A percentile compares a stretch with the other conserved stretches of the same genome.
phyloP scores from a whole-genome alignment of 2,113 vertebrate species.

The Shinisaurus crocodilurus region DNA sequence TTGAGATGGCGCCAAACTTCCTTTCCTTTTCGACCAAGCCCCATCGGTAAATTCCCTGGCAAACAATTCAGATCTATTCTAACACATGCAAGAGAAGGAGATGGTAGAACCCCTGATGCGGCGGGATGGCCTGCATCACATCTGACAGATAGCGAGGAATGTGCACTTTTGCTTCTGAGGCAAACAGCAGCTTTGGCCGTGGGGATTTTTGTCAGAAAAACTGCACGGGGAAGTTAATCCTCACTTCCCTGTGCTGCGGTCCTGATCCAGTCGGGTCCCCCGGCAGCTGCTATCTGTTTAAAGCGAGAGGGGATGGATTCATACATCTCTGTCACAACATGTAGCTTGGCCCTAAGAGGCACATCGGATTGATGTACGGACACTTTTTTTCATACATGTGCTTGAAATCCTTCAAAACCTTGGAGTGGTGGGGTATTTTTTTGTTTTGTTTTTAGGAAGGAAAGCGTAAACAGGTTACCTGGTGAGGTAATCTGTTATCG shows the following conservation, averaged over 20 bases:
- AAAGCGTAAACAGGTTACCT: slow-evolving; percentile 70
- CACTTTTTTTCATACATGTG: too few relatives aligned
- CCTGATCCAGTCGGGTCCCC: not conserved
- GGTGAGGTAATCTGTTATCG: slow-evolving; percentile 86
- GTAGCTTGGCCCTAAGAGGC: not conserved
- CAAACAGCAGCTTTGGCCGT: not conserved
- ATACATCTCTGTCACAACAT: not conserved
- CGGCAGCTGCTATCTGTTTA: not conserved
- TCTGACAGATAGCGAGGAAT: too few relatives aligned
- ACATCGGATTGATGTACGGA: too few relatives aligned
- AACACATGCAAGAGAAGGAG: not conserved
- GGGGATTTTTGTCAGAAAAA: not conserved
- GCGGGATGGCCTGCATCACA: not conserved
- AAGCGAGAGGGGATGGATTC: not conserved
- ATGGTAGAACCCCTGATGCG: not conserved
- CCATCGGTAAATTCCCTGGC: too few relatives aligned
- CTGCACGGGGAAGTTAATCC: not conserved
- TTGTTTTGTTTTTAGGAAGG: not conserved
- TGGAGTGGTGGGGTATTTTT: not conserved
- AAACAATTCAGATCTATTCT: not conserved
- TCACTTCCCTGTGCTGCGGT: not conserved
- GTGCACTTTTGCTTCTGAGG: not conserved
- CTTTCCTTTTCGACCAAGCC: not conserved
- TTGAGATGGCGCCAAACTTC: not conserved
- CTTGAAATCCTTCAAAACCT: not conserved